Conservation (phyloP, 2,888 invertebrate genomes). For the Thereva nobilitata region DNA sequence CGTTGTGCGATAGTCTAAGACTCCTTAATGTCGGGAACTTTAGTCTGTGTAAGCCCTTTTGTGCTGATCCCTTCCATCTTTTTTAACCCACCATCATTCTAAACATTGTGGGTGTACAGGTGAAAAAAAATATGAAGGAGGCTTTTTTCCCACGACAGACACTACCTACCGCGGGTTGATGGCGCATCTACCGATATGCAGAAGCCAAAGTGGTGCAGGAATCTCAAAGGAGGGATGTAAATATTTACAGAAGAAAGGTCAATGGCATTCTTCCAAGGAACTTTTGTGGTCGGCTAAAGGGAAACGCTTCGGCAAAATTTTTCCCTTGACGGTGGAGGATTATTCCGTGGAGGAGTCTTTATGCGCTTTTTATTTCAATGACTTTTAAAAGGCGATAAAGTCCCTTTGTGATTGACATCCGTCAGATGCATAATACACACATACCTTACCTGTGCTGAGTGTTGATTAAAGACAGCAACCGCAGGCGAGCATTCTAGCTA, state of each 20-base stretch:
- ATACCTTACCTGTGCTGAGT: no score
- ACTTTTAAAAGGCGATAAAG: slow-evolving; percentile 22
- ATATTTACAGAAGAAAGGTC: slow-evolving; percentile 41
- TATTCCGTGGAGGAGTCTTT: slow-evolving; percentile 14
- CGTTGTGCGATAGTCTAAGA: slow-evolving; percentile 4
- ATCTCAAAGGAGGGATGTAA: slow-evolving; percentile 31
- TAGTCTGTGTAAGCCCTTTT: slow-evolving; percentile 33
- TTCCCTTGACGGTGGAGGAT: slow-evolving; percentile 15
- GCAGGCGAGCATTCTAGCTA: no score
- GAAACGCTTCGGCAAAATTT: slow-evolving; percentile 27
- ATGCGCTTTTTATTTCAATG: slow-evolving; percentile 24
- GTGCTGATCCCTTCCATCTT: slow-evolving; percentile 28
- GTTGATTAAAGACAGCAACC: no score
- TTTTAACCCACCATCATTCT: slow-evolving; percentile 3
- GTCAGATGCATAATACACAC: slow-evolving; percentile 8
- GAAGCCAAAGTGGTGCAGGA: neutral
- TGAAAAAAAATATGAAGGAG: slow-evolving; percentile 24
- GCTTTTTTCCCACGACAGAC: slow-evolving; percentile 37
- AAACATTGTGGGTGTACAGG: neutral
- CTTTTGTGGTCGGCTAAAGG: slow-evolving; percentile 13
- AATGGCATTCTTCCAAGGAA: slow-evolving; percentile 38
- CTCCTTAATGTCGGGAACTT: slow-evolving; percentile 3
- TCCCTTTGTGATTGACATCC: slow-evolving; percentile 36
- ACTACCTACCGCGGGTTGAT: slow-evolving; percentile 3
- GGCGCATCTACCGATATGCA: slow-evolving; percentile 18